phyloP scores from a whole-genome alignment of 2,888 invertebrate species.

The Caenorhabditis uteleia region DNA sequence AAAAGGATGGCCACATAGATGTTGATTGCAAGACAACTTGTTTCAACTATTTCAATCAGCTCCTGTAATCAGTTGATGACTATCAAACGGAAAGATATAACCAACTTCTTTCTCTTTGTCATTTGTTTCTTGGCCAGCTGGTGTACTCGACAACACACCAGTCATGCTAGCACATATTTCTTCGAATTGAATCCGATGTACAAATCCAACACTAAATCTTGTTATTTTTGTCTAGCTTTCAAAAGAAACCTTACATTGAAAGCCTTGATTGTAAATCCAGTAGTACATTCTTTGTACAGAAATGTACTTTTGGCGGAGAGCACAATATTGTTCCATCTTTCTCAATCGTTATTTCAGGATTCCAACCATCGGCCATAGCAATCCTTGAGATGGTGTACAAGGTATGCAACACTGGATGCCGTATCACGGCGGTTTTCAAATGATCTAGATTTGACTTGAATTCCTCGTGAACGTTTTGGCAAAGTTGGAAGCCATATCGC shows the following conservation, averaged over 20 bases:
- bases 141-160: constrained; percentile 2
- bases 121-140: constrained; percentile 4
- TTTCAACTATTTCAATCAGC: constrained; percentile 18
- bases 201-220: constrained; percentile 1
- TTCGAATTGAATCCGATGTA: constrained; percentile 1
- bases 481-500: too few species aligned
- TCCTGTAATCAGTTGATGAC: constrained; percentile 17
- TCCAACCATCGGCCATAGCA: constrained; percentile 3
- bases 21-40: constrained; percentile 25
- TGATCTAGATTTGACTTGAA: too few species aligned
- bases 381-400: background rate
- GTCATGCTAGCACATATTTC: constrained; percentile 2
- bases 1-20: constrained; percentile 22
- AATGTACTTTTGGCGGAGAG: background rate
- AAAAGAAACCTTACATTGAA: background rate
- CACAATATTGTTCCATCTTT: background rate
- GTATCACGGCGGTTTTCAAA: too few species aligned
- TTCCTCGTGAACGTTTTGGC: too few species aligned
- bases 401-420: constrained; percentile 2
- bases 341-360: background rate
- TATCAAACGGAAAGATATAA: constrained; percentile 14
- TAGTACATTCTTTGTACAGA: background rate
- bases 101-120: background rate
- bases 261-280: background rate
- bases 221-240: background rate